These are phyloP conservation scores for Eugnorisma glareosa DNA, from an alignment of 2,888 invertebrate species.

Conservation along the genomic window DNA sequence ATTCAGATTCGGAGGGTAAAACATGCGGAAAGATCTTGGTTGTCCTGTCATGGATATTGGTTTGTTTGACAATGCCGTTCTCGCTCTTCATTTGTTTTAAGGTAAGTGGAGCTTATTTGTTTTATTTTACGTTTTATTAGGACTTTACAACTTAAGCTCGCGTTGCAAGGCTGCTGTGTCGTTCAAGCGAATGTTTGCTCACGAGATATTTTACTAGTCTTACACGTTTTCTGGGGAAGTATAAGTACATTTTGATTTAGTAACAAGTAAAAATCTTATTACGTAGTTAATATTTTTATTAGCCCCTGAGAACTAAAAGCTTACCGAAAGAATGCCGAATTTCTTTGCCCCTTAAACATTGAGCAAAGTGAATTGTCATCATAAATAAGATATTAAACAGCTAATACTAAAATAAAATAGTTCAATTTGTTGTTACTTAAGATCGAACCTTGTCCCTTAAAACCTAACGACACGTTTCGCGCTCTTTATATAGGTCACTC, in stretches of 20 bases:
- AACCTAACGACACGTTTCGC: not conserved
- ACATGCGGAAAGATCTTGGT: constrained; percentile 96
- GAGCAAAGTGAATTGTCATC: not conserved
- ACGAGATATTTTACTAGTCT: not conserved
- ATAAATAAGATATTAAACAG: not conserved
- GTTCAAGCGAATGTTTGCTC: not conserved
- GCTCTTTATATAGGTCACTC: constrained; percentile 8
- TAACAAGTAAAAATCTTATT: not conserved
- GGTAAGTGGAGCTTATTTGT: constrained; percentile 89
- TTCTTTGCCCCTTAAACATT: not conserved
- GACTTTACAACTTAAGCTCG: not conserved
- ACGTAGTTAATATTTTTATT: not conserved
- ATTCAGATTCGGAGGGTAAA: constrained; percentile 92
- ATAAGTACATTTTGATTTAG: not conserved
- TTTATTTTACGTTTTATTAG: not conserved
- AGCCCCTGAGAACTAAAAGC: not conserved
- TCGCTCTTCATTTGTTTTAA: constrained; percentile 98
- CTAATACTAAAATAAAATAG: not conserved
- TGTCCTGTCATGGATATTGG: constrained; percentile 95
- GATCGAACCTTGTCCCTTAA: constrained; percentile 4
- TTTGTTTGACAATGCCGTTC: constrained; percentile 96
- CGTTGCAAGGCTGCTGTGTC: not conserved
- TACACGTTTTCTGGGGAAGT: not conserved
- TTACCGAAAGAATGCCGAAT: not conserved
- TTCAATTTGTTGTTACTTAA: not conserved